A percentile compares a stretch with the other conserved stretches of the same genome.
These are phyloP conservation scores for Meiosimyza platycephala DNA, from an alignment of 2,888 invertebrate genomes.

Conservation along the genomic window DNA sequence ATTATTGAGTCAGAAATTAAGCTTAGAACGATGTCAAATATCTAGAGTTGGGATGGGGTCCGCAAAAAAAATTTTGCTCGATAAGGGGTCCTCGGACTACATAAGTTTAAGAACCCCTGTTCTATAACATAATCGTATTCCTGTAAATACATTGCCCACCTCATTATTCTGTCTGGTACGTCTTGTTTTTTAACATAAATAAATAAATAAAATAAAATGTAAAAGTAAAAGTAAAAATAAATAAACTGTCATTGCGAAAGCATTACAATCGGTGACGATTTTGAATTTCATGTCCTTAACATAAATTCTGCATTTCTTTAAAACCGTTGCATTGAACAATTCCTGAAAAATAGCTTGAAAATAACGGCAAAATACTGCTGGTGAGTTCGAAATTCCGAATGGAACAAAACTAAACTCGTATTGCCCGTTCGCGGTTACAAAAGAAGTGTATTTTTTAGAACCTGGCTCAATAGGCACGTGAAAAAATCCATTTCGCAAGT, in stretches of 20 bases:
- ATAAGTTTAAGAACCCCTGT: too few species aligned
- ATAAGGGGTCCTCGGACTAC: too few species aligned
- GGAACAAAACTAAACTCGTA: conserved; percentile 27
- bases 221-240: too few species aligned
- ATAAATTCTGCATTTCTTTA: conserved; percentile 46
- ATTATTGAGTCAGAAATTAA: too few species aligned
- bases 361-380: too few species aligned
- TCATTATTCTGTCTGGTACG: conserved; percentile 1
- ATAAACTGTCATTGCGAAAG: conserved; percentile 20
- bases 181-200: conserved; percentile 1
- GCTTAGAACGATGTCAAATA: too few species aligned
- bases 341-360: too few species aligned
- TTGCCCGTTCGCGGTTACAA: conserved; percentile 13
- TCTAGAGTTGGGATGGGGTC: too few species aligned
- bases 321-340: too few species aligned
- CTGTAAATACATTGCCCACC: conserved; percentile 4
- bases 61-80: too few species aligned
- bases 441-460: conserved; percentile 23
- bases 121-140: conserved; percentile 16
- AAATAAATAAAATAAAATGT: too few species aligned
- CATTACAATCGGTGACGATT: conserved; percentile 24
- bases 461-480: conserved; percentile 23
- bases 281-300: conserved; percentile 25
- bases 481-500: conserved; percentile 11
- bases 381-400: conserved; percentile 28